Evolutionary conservation across 2,888 invertebrate species (phyloP).

Genomic region (Trilocha varians): DNA sequence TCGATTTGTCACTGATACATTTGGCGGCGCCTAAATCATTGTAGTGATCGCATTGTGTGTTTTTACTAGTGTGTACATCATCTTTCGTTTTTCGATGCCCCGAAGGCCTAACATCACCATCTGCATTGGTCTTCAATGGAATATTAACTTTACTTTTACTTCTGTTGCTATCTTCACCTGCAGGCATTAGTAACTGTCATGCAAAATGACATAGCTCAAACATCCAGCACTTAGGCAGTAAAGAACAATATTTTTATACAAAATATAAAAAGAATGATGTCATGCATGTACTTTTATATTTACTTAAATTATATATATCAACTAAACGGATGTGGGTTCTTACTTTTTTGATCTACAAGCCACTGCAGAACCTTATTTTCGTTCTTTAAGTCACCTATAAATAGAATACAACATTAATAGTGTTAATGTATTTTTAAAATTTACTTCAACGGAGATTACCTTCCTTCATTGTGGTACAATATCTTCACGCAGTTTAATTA

Average conservation of each 20-base stretch:
- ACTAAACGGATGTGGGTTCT: constrained; percentile 78
- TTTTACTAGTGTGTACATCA: constrained; percentile 58
- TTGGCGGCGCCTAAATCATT: constrained; percentile 39
- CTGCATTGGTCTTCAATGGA: constrained; percentile 69
- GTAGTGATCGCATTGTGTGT: constrained; percentile 48
- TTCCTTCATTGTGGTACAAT: no score
- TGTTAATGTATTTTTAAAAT: no score
- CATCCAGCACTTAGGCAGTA: constrained; percentile 67
- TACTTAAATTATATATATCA: constrained; percentile 33
- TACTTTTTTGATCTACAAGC: constrained; percentile 97
- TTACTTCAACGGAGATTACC: no score
- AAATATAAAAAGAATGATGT: constrained; percentile 60
- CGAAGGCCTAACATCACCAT: constrained; percentile 57
- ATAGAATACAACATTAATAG: constrained; percentile 41
- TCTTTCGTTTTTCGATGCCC: constrained; percentile 45
- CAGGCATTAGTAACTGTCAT: constrained; percentile 76
- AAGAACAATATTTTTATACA: constrained; percentile 29
- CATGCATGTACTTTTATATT: constrained; percentile 60
- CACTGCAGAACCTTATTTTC: constrained; percentile 96
- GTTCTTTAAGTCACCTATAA: constrained; percentile 94
- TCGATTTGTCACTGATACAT: constrained; percentile 47
- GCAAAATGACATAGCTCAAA: constrained; percentile 74
- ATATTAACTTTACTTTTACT: constrained; percentile 59
- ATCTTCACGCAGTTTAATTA: no score
- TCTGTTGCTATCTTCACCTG: constrained; percentile 72